These are phyloP conservation scores for Agrochola lota DNA, from an alignment of 2,888 invertebrate genomes.

Conservation along the genomic window DNA sequence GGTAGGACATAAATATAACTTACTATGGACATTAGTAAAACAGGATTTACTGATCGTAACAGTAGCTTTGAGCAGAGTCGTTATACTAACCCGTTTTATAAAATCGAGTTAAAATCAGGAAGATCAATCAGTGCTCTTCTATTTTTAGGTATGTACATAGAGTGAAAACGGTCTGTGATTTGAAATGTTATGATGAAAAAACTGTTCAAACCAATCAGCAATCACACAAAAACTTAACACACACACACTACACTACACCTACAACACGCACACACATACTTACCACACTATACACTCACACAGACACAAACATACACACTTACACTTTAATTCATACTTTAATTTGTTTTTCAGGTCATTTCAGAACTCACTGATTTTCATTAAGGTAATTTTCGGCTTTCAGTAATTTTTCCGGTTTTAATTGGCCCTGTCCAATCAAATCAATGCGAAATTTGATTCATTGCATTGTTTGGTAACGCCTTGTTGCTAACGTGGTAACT, in stretches of 20 bases:
- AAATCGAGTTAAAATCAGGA: constrained; percentile 48
- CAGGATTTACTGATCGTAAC: constrained; percentile 44
- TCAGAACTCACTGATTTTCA: neutral
- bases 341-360: neutral
- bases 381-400: neutral
- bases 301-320: too few relatives aligned
- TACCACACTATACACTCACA: too few relatives aligned
- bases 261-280: too few relatives aligned
- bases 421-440: neutral
- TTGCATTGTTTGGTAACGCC: neutral
- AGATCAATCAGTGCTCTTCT: constrained; percentile 28
- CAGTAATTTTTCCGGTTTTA: neutral
- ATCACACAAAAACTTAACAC: neutral
- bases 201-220: neutral
- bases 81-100: constrained; percentile 44
- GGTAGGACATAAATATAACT: constrained; percentile 32
- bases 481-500: neutral
- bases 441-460: neutral
- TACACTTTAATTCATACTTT: neutral
- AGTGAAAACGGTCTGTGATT: neutral
- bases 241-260: too few relatives aligned
- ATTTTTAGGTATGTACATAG: constrained; percentile 27
- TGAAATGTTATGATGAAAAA: too few relatives aligned
- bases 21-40: constrained; percentile 30
- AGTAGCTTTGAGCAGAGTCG: constrained; percentile 18